Evolutionary conservation across 1,140 invertebrate species (phyloP).

Genomic region (Bombus consobrinus): DNA sequence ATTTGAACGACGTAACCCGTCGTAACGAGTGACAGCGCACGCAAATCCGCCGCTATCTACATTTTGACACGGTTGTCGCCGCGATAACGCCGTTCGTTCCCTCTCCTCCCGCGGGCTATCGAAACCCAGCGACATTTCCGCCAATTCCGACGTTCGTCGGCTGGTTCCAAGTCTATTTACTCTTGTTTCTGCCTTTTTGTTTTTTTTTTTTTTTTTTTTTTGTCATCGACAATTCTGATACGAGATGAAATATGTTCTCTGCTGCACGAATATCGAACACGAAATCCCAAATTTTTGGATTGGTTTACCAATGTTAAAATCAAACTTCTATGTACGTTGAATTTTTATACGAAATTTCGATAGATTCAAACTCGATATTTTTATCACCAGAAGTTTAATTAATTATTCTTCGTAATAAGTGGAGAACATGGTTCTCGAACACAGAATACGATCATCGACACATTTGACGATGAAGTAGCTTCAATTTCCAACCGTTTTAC

Average conservation of each 20-base stretch:
- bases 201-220: background rate
- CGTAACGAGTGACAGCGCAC: slow-evolving; percentile 41
- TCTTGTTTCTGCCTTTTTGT: background rate
- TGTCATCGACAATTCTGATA: background rate
- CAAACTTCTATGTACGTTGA: background rate
- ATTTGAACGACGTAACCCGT: slow-evolving; percentile 29
- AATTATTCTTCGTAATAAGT: background rate
- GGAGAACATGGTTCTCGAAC: background rate
- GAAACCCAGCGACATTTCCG: slow-evolving; percentile 12
- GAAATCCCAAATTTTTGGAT: background rate
- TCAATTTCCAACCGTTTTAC: background rate
- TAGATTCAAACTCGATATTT: background rate
- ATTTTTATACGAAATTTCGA: background rate
- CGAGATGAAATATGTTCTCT: background rate
- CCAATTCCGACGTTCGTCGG: background rate
- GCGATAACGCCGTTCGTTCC: slow-evolving; percentile 8
- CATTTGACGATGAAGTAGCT: background rate
- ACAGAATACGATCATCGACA: background rate
- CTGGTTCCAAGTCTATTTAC: background rate
- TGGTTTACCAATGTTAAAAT: background rate
- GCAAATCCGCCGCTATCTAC: slow-evolving; percentile 25
- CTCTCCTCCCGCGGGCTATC: slow-evolving; percentile 17
- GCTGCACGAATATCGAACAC: background rate
- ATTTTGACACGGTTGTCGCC: slow-evolving; percentile 34
- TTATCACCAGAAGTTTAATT: background rate